A percentile compares a stretch with the other conserved stretches of the same genome.
These are phyloP conservation scores for Strigamia transsilvanica DNA, from an alignment of 2,888 invertebrate species.

Conservation along the genomic window DNA sequence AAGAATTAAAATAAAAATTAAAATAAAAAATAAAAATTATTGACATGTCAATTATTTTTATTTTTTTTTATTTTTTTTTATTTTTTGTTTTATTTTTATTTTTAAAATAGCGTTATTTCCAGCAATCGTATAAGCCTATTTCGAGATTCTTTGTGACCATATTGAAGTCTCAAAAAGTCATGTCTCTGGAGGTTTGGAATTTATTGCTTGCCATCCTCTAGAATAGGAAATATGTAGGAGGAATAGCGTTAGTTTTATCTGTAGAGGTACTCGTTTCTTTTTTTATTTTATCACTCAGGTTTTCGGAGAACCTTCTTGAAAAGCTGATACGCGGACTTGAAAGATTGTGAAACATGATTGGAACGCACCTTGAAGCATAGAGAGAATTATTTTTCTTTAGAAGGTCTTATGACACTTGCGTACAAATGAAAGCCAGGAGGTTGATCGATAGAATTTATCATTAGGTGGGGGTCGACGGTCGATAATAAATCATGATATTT, in stretches of 20 bases:
- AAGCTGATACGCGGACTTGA: conserved; percentile 40
- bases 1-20: too few relatives aligned
- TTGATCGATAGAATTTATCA: neutral
- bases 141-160: conserved; percentile 35
- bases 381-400: conserved; percentile 38
- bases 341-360: conserved; percentile 49
- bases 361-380: neutral
- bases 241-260: conserved; percentile 28
- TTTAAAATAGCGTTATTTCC: neutral
- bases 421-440: neutral
- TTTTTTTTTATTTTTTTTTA: neutral
- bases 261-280: conserved; percentile 24
- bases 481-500: neutral
- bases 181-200: conserved; percentile 31
- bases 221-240: conserved; percentile 32
- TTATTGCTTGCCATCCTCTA: conserved; percentile 43
- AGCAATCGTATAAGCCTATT: conserved; percentile 6
- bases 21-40: too few relatives aligned
- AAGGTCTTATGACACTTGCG: neutral
- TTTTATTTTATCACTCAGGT: conserved; percentile 38
- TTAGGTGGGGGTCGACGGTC: neutral
- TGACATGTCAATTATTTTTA: neutral
- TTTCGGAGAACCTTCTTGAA: conserved; percentile 32
- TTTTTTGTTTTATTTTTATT: neutral
- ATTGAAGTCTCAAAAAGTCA: conserved; percentile 28